A percentile compares a stretch with the other conserved stretches of the same genome.
phyloP scores from a whole-genome alignment of 2,113 vertebrate species.

The Tretioscincus oriximinensis region DNA sequence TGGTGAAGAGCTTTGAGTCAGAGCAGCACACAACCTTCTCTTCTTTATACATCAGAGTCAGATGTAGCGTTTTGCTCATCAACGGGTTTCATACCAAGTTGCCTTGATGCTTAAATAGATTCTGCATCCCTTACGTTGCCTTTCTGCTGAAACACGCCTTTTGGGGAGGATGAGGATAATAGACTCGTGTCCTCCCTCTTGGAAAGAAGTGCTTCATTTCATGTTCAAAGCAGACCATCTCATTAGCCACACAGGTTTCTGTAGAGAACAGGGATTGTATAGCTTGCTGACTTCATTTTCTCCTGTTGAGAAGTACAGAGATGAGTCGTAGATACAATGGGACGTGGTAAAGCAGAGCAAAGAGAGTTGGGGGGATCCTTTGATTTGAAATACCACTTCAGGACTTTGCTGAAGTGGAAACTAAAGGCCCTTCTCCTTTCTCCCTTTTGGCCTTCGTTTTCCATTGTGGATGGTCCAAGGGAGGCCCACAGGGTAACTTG shows the following conservation, averaged over 20 bases:
- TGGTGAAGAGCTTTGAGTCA: background rate
- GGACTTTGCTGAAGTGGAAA: background rate
- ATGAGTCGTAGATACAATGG: background rate
- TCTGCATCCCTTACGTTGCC: background rate
- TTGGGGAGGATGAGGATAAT: background rate
- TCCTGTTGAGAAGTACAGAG: background rate
- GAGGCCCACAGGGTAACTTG: no score
- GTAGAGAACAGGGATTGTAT: background rate
- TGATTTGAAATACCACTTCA: background rate
- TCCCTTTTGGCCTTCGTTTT: no score
- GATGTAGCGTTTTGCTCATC: background rate
- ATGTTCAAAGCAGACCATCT: conserved; percentile 11
- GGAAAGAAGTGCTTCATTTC: background rate
- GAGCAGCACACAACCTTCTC: background rate
- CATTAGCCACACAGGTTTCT: background rate
- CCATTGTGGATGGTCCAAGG: no score
- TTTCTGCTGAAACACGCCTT: background rate
- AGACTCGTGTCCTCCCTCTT: conserved; percentile 2
- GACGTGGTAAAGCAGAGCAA: background rate
- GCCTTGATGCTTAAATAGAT: conserved; percentile 14
- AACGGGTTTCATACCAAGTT: background rate
- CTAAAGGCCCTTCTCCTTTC: background rate
- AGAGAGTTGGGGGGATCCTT: background rate
- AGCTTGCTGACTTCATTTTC: conserved; percentile 21
- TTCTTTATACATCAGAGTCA: background rate